Evolutionary conservation across 2,888 invertebrate genomes (phyloP).

Genomic region (Rhamphomyia laevipes): DNA sequence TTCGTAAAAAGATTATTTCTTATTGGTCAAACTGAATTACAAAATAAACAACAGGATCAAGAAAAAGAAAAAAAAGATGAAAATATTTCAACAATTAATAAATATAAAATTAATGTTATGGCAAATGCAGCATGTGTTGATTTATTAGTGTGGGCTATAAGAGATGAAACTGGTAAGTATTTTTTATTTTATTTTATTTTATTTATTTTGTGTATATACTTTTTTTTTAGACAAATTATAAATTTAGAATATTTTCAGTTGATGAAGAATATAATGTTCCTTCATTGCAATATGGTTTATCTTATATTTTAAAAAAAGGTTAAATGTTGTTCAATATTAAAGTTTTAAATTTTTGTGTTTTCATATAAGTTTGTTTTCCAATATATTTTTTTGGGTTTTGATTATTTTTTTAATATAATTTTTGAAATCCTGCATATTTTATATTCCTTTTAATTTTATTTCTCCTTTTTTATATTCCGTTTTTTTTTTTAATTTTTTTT

Average conservation of each 20-base stretch:
- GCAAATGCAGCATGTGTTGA: slow-evolving; percentile 97
- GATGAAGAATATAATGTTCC: slow-evolving; percentile 59
- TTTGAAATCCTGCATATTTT: not conserved
- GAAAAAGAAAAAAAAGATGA: slow-evolving; percentile 72
- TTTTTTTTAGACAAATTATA: not conserved
- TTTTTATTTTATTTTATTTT: not conserved
- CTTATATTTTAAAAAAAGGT: slow-evolving; percentile 44
- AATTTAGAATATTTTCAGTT: slow-evolving; percentile 44
- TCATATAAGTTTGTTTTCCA: not conserved
- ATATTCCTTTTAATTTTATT: too few relatives aligned
- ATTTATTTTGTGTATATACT: not conserved
- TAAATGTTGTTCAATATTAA: slow-evolving; percentile 11
- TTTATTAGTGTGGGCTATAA: slow-evolving; percentile 93
- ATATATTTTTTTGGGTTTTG: not conserved
- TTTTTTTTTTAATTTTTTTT: too few relatives aligned
- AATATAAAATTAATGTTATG: slow-evolving; percentile 90
- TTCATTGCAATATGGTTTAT: slow-evolving; percentile 60
- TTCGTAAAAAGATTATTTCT: slow-evolving; percentile 82
- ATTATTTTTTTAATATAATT: not conserved
- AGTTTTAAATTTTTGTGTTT: slow-evolving; percentile 4
- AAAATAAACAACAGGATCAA: slow-evolving; percentile 74
- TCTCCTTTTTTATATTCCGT: too few relatives aligned
- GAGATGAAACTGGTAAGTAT: slow-evolving; percentile 80
- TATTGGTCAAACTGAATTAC: slow-evolving; percentile 86
- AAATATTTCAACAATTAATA: slow-evolving; percentile 59